Conservation (phyloP, 2,797 vertebrate genomes). For the Tenualosa ilisha region DNA sequence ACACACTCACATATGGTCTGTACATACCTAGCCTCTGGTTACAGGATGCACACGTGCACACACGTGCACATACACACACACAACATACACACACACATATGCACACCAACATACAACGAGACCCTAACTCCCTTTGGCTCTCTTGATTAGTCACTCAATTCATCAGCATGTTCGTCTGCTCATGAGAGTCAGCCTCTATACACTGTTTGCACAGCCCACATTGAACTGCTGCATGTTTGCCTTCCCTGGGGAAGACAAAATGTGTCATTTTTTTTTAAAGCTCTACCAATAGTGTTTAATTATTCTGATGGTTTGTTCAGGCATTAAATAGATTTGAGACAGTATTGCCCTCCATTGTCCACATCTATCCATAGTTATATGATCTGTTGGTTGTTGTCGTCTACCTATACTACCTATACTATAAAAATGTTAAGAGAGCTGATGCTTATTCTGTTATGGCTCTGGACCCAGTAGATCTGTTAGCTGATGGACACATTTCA, state of each 20-base stretch:
- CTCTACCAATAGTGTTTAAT: neutral
- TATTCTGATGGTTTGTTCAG: neutral
- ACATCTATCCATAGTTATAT: neutral
- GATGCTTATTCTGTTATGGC: neutral
- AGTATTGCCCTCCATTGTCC: neutral
- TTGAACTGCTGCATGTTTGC: neutral
- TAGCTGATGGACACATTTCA: neutral
- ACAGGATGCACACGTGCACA: neutral
- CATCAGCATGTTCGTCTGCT: neutral
- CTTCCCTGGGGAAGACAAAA: neutral
- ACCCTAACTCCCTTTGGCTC: neutral
- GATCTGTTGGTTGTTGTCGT: neutral
- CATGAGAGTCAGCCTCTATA: neutral
- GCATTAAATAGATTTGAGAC: neutral
- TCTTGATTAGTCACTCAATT: neutral
- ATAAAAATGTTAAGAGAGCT: neutral
- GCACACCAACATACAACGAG: neutral
- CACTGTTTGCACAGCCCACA: neutral
- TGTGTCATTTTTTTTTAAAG: neutral
- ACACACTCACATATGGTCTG: conserved; percentile 22
- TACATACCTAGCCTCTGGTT: neutral
- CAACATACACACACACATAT: neutral
- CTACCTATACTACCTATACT: too few relatives aligned
- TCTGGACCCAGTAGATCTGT: neutral
- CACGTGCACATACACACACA: neutral